Evolutionary conservation across 2,113 vertebrate species (phyloP), one percentile per base, ranked within the genome.

Genomic region (Ceyx cyanopectus): DNA sequence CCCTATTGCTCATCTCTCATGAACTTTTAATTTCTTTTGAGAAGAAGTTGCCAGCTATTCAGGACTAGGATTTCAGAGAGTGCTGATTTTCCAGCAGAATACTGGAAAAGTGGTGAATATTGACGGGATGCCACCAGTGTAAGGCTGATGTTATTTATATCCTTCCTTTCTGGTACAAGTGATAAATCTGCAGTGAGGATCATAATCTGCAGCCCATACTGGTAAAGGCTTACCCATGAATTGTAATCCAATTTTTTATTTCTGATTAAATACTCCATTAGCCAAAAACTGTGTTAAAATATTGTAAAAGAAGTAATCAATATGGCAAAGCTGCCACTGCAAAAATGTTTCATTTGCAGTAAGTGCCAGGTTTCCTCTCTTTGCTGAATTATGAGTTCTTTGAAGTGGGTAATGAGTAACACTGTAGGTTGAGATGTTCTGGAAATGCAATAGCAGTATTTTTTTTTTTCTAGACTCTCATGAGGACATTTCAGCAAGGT

Each of bases 111-210:
- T 37, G 8, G 6, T 62, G 77, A 87, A 92, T 65, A 74, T 41
- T 72, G 73, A 81, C 66, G 79, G 66, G 60, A 84, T 79, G 58
- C 48, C 65, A 73, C 73, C 48, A 85, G 83, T 54, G 60, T 90
- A 57, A 87, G 37, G 27, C 69, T 90, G 34, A 21, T 65, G 81
- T 88, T 93, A 94, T 95, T 96, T 95, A 88, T 92, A 94, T 62
- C 61, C 51, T 84, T 27, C 0, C 0, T 67, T 48, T 79, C 90
- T 95, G 79, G 65, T 75, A 60, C 62, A 94, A 93, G 45, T 53
- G 84, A 85, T 87, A 90, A 66, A 93, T 95, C 68, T 87, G 80
- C 65, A 67, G 74, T 12, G 45, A 93, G 88, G 69, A 88, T 81
- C 54, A 21, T 32, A 85, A 73, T 82, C 67, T 92, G 41, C 60